Evolutionary conservation across 1,140 invertebrate species (phyloP), one percentile per base, ranked within the genome.

Genomic region (Dendrolimus kikuchii): DNA sequence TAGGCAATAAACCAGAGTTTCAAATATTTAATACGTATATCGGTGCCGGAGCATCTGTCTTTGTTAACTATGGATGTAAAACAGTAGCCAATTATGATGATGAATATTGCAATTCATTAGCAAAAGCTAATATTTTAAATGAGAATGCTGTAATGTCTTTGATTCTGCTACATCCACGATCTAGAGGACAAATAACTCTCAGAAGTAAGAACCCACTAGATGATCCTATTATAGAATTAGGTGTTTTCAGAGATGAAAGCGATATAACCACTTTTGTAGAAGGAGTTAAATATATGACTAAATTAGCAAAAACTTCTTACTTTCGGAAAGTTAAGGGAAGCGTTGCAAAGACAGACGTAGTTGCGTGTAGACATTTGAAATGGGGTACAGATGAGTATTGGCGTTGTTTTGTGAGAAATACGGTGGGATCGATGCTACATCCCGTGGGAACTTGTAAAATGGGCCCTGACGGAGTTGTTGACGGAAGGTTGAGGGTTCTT

Each of bases 361-460:
- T 55, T 5, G 71, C 62, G 1, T 96, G 95, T 68, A 92, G 92
- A 59, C 90, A 92, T 8, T 10, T 74, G 8, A 36, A 39, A 23
- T 73, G 67, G 71, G 90, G 89, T 55, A 89, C 90, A 0, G 89
- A 92, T 69, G 81, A 82, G 5, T 96, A 95, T 69, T 95, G 93
- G 90, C 88, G 89, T 36, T 96, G 95, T 77, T 91, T 91, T 49
- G 88, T 89, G 0, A 77, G 89, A 36, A 89, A 90, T 59, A 88
- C 92, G 6, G 94, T 93, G 0, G 90, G 92, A 80, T 94, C 94
- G 0, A 93, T 96, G 41, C 94, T 95, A 59, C 95, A 97, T 59
- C 93, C 94, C 82, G 93, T 92, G 1, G 93, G 95, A 6, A 94
- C 92, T 0, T 92, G 93, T 39, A 94, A 94, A 74, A 97, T 97